phyloP scores from a whole-genome alignment of 2,113 vertebrate genomes.

The Baryphthengus martii region DNA sequence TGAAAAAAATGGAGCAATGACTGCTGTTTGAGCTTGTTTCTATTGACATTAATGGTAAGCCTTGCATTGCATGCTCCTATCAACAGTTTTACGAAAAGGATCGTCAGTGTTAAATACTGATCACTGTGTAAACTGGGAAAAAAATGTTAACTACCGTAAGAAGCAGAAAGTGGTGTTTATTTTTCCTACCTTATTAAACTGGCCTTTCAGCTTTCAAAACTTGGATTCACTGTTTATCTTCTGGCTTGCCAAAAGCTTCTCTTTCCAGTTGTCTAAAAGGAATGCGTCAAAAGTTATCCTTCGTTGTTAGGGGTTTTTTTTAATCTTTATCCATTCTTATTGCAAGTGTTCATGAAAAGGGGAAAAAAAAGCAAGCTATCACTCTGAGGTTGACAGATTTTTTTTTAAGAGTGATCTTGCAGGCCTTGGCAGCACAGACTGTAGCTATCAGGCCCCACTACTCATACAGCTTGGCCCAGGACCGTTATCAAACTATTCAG shows the following conservation, averaged over 20 bases:
- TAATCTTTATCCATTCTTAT: background rate
- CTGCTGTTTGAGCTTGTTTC: background rate
- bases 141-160: background rate
- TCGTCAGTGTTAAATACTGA: background rate
- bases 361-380: background rate
- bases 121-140: background rate
- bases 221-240: background rate
- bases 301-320: background rate
- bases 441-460: background rate
- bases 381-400: background rate
- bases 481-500: background rate
- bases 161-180: background rate
- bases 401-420: background rate
- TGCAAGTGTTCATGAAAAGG: background rate
- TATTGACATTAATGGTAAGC: background rate
- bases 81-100: background rate
- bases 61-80: background rate
- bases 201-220: background rate
- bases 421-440: background rate
- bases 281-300: background rate
- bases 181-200: background rate
- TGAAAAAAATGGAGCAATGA: background rate
- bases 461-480: background rate
- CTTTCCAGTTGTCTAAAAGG: background rate
- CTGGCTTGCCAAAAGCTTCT: background rate